These are phyloP conservation scores for Habropoda laboriosa DNA, from an alignment of 1,140 invertebrate species.

Conservation along the genomic window DNA sequence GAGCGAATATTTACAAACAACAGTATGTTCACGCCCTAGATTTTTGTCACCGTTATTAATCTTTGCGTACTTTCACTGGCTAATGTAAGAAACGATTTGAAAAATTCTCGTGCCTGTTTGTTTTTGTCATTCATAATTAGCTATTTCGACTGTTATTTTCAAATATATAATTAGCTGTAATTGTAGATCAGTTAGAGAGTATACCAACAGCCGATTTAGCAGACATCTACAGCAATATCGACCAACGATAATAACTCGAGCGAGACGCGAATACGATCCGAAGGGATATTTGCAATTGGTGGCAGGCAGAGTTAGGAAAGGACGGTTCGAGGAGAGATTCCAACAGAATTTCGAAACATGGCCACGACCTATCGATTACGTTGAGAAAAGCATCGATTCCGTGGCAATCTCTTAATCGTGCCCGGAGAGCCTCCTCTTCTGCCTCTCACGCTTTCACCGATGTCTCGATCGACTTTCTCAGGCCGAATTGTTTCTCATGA, in stretches of 20 bases:
- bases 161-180: not conserved
- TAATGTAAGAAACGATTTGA: not conserved
- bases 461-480: constrained; percentile 66
- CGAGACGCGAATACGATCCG: not conserved
- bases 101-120: not conserved
- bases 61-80: not conserved
- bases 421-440: not conserved
- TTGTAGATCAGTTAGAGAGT: not conserved
- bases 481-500: constrained; percentile 49
- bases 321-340: constrained; percentile 1
- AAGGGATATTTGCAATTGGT: not conserved
- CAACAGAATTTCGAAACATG: constrained; percentile 6
- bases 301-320: not conserved
- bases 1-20: not conserved
- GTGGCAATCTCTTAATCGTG: constrained; percentile 52
- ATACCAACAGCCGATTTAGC: not conserved
- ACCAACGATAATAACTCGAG: constrained; percentile 4
- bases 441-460: constrained; percentile 74
- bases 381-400: constrained; percentile 15
- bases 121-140: not conserved
- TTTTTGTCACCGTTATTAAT: not conserved
- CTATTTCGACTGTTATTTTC: not conserved
- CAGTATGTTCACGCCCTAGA: not conserved
- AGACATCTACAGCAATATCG: constrained; percentile 5
- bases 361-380: constrained; percentile 39